Evolutionary conservation across 2,888 invertebrate species (phyloP).

Genomic region (Ichneumon xanthorius): DNA sequence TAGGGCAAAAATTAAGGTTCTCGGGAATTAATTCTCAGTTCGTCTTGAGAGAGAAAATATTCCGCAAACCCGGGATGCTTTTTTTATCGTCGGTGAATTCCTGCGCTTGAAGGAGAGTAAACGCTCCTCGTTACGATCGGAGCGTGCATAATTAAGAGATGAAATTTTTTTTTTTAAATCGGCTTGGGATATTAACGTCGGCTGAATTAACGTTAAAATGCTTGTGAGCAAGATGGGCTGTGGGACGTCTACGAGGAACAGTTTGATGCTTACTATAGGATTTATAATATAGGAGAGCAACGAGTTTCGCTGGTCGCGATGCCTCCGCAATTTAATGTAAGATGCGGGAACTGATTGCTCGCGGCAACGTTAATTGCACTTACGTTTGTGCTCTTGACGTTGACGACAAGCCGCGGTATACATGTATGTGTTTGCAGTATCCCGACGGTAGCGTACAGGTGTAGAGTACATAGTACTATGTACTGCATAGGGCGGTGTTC

Average conservation of each 20-base stretch:
- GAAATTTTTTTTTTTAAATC: too few relatives aligned
- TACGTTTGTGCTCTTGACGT: slow-evolving; percentile 62
- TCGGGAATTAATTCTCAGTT: background rate
- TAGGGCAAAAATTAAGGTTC: background rate
- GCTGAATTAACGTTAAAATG: slow-evolving; percentile 30
- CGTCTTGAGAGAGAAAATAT: background rate
- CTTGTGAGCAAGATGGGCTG: background rate
- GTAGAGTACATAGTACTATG: slow-evolving; percentile 23
- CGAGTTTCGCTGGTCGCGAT: background rate
- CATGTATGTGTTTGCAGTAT: slow-evolving; percentile 16
- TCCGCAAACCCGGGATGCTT: background rate
- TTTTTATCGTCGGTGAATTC: background rate
- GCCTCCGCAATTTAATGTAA: slow-evolving; percentile 58
- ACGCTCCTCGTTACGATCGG: slow-evolving; percentile 22
- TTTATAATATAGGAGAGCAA: background rate
- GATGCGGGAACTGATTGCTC: slow-evolving; percentile 60
- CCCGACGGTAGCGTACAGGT: background rate
- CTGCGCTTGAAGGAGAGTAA: slow-evolving; percentile 2
- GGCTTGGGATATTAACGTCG: slow-evolving; percentile 7
- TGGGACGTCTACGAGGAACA: background rate
- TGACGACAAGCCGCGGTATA: slow-evolving; percentile 49
- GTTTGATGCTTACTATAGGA: background rate
- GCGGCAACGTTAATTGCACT: slow-evolving; percentile 63
- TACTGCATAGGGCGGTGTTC: slow-evolving; percentile 46
- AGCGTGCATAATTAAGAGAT: slow-evolving; percentile 17